Base-by-base conservation (phyloP, 2,113 vertebrate species). In the Gavialis gangeticus region DNA sequence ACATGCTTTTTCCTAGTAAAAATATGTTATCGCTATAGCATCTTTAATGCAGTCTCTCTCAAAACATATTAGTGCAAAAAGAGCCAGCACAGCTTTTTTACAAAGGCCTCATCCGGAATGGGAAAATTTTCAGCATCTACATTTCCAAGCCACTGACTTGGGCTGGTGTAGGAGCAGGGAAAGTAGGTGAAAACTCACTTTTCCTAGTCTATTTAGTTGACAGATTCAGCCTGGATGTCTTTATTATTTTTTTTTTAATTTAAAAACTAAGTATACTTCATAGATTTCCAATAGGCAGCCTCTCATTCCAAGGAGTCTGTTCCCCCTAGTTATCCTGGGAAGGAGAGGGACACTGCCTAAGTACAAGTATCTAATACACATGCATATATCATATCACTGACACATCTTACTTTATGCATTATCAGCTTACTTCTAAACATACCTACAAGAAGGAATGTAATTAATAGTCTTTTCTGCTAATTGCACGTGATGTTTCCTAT, bases 1-100 rank as follows among this genome's bases (percentile, higher is more conserved):
- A 3, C 46, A 46, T 46, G 46, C 46, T 24, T 34, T 71, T 69
- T 79, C 84, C 54, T 30, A 30, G 8, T 12, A 24, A 85, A 79
- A 64, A 54, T 17, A 54, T 17, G 34, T 34, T 67, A 81, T 1
- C 19, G 37, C 67, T 0, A 16, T 2, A 3, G 37, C 0, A 0
- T 11, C 11, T 91, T 58, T 9, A 55, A 8, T 27, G 62, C 21
- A 28, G 58, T 0, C 0, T 0, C 0, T 4, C 16, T 1, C 83
- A 77, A 19, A 87, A 17, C 2, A 0, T 14, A 27, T 19, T 69
- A 30, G 66, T 0, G 1, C 37, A 87, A 27, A 19, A 17, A 15
- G 21, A 2, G 15, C 3, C 0, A 2, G 46, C 69, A n/a, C 0
- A 0, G 60, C 54, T 88, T 55, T 13, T 18, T n/a, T 56, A 18